A percentile compares a stretch with the other conserved stretches of the same genome.
Conservation (phyloP, 2,797 vertebrate species). For the Gadopsis bispinosus region DNA sequence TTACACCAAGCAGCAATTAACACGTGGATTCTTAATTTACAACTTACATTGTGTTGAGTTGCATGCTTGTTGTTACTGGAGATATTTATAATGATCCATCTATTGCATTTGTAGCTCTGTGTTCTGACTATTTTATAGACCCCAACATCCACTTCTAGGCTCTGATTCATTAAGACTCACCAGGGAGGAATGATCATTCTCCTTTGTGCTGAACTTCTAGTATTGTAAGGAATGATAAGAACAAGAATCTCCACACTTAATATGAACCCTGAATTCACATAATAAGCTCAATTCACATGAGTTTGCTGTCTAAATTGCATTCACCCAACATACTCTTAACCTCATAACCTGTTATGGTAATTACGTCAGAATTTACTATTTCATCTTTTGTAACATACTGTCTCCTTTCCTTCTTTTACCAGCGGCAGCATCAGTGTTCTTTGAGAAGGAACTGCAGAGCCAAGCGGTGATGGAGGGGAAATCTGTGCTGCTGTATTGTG, state of each 20-base stretch:
- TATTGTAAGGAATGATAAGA: not conserved
- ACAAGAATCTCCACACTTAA: not conserved
- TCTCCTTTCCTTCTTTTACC: conserved; percentile 14
- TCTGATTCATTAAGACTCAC: not conserved
- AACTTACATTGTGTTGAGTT: too few species aligned
- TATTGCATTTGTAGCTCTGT: too few species aligned
- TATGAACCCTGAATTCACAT: not conserved
- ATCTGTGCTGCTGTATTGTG: conserved; percentile 84
- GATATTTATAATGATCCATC: too few species aligned
- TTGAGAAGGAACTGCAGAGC: conserved; percentile 85
- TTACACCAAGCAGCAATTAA: not conserved
- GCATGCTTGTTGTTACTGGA: too few species aligned
- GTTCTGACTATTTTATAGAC: not conserved
- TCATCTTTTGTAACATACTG: not conserved
- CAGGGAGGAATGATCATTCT: not conserved
- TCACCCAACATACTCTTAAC: not conserved
- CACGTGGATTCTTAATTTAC: not conserved
- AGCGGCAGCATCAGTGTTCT: conserved; percentile 86
- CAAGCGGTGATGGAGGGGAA: conserved; percentile 86
- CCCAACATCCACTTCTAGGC: not conserved
- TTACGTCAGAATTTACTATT: not conserved
- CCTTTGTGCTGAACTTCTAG: not conserved
- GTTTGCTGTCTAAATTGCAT: not conserved
- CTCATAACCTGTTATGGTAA: not conserved
- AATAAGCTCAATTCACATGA: not conserved